phyloP scores from a whole-genome alignment of 2,113 vertebrate species.

The Cynocephalus volans region DNA sequence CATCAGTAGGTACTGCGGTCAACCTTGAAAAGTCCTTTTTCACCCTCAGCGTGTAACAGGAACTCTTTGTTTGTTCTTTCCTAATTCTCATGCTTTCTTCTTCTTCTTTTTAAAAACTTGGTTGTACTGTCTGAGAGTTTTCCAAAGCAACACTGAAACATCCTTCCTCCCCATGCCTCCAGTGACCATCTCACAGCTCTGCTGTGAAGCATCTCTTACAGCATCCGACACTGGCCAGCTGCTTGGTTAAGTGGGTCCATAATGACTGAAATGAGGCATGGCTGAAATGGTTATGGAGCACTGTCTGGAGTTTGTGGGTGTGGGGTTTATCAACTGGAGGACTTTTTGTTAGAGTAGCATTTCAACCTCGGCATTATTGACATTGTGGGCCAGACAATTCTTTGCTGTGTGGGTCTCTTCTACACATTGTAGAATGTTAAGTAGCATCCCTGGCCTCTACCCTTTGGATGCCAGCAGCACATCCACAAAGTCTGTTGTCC shows the following conservation, averaged over 20 bases:
- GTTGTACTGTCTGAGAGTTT: neutral
- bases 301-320: too few species aligned
- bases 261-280: too few species aligned
- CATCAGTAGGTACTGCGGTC: neutral
- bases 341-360: neutral
- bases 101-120: neutral
- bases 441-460: neutral
- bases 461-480: neutral
- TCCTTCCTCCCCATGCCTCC: rapidly evolving
- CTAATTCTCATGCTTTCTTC: neutral
- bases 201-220: too few species aligned
- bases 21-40: neutral
- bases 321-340: too few species aligned
- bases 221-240: too few species aligned
- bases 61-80: neutral
- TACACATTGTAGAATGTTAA: rapidly evolving
- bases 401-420: neutral
- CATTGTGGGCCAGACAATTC: neutral
- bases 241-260: too few species aligned
- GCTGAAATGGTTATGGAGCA: too few species aligned
- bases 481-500: neutral
- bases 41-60: rapidly evolving
- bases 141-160: neutral
- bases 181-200: neutral
- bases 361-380: neutral